Base-by-base conservation (phyloP, 2,797 vertebrate species). In the Tapirus indicus region DNA sequence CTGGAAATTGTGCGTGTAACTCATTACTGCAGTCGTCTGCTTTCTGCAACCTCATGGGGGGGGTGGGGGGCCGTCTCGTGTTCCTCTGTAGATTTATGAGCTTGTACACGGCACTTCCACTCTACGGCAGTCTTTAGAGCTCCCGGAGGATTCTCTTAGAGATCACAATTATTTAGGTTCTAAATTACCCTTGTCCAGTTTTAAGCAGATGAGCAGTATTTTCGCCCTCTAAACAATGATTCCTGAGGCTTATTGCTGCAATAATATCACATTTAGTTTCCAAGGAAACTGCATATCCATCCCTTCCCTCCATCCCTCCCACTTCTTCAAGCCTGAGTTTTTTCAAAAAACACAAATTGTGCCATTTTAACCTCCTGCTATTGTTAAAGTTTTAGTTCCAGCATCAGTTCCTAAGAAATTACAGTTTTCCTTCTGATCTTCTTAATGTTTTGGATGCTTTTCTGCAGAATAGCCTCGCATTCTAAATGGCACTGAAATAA, bases 401-500 rank as follows among this genome's bases (percentile, higher is more conserved):
- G 85, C 88, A 96, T 38, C 0, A 49, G 64, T 98, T 98, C 80
- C 79, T 83, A 68, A 91, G 85, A 98, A 98, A 98, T 97, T 89
- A 92, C 0, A 96, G 96, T 91, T 97, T 98, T 95, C 44, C 16
- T 95, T 90, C 56, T 87, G 68, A 88, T 95, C 83, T 93, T 98
- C 87, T n/a, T 86, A 98, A 87, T 97, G 83, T 97, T 98, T 97
- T 91, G 68, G 88, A 56, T 96, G 93, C 32, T 1, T 4, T 98
- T 97, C 82, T 97, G 85, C 83, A 97, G 97, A 97, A 95, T 96
- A 86, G 25, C 91, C 3, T 0, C 95, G 91, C 88, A 86, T 97
- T 97, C 71, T 95, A 90, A 98, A 95, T 89, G 88, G 56, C 96
- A 91, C 96, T 98, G 97, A 96, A 98, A 98, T 97, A 98, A 98